Percentiles rank a stretch among this genome's conserved stretches.
These are phyloP conservation scores for Garra rufa DNA, from an alignment of 2,113 vertebrate species.

Conservation along the genomic window DNA sequence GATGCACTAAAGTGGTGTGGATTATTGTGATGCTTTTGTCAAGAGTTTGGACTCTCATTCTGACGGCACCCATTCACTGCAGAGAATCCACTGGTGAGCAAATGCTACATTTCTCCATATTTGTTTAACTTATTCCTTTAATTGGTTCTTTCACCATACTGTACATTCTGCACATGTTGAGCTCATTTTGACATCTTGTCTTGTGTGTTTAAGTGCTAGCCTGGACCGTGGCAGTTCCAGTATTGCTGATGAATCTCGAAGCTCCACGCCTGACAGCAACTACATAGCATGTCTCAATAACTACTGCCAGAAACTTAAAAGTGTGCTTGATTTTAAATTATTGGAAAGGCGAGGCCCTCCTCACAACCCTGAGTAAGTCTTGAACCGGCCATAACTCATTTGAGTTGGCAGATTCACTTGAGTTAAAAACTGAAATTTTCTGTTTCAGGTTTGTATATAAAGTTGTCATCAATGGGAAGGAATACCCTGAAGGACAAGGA, in stretches of 20 bases:
- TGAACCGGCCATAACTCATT: background rate
- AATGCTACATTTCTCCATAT: background rate
- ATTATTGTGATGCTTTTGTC: too few relatives aligned
- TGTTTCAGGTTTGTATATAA: conserved; percentile 70
- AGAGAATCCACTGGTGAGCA: too few relatives aligned
- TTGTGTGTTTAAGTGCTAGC: background rate
- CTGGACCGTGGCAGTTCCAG: background rate
- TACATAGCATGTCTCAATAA: conserved; percentile 62
- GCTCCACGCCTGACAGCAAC: conserved; percentile 52
- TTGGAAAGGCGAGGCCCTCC: conserved; percentile 57
- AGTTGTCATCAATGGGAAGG: conserved; percentile 57
- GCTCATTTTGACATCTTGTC: background rate
- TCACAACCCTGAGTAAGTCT: conserved; percentile 67
- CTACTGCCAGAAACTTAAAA: conserved; percentile 62
- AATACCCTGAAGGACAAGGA: conserved; percentile 66
- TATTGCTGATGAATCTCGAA: background rate
- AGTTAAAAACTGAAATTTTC: background rate
- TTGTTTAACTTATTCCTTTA: background rate
- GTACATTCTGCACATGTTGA: background rate
- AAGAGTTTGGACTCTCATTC: background rate
- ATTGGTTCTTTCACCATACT: background rate
- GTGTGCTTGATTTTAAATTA: background rate
- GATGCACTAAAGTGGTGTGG: too few relatives aligned
- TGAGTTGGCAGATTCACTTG: background rate
- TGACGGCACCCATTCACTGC: too few relatives aligned